Conservation (phyloP, 2,888 invertebrate species). For the Anorthoa munda region DNA sequence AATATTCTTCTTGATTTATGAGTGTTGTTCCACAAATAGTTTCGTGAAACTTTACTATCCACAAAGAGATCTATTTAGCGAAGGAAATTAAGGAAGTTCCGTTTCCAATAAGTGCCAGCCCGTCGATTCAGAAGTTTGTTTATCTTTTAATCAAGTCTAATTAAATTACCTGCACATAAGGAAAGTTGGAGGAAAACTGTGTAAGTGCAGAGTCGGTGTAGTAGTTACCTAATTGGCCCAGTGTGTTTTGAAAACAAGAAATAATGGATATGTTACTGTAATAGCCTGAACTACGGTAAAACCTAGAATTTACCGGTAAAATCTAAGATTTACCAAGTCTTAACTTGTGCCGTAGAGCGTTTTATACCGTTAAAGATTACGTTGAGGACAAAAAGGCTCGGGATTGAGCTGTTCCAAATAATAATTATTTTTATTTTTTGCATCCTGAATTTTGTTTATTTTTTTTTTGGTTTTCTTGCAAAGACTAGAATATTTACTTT, state of each 20-base stretch:
- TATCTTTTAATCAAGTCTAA: conserved; percentile 55
- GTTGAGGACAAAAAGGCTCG: too few relatives aligned
- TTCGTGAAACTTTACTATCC: conserved; percentile 62
- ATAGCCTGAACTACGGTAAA: too few relatives aligned
- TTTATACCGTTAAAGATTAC: too few relatives aligned
- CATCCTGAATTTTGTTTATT: too few relatives aligned
- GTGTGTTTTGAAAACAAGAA: neutral
- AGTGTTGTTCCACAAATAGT: conserved; percentile 60
- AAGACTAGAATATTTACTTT: too few relatives aligned
- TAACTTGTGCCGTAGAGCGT: too few relatives aligned
- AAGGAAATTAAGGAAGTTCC: conserved; percentile 73
- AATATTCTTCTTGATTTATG: conserved; percentile 50
- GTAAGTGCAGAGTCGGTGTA: conserved; percentile 4
- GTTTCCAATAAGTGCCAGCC: conserved; percentile 61
- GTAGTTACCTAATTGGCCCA: conserved; percentile 20
- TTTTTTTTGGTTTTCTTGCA: too few relatives aligned
- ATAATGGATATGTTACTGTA: too few relatives aligned
- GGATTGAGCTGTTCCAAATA: too few relatives aligned
- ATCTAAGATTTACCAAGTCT: too few relatives aligned
- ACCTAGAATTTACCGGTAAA: too few relatives aligned
- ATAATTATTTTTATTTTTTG: too few relatives aligned
- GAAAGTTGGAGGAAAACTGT: conserved; percentile 27
- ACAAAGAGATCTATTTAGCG: conserved; percentile 68
- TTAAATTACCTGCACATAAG: conserved; percentile 45
- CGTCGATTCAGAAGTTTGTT: conserved; percentile 51